Conservation (phyloP, 2,888 invertebrate species). For the Tanypteryx hageni region DNA sequence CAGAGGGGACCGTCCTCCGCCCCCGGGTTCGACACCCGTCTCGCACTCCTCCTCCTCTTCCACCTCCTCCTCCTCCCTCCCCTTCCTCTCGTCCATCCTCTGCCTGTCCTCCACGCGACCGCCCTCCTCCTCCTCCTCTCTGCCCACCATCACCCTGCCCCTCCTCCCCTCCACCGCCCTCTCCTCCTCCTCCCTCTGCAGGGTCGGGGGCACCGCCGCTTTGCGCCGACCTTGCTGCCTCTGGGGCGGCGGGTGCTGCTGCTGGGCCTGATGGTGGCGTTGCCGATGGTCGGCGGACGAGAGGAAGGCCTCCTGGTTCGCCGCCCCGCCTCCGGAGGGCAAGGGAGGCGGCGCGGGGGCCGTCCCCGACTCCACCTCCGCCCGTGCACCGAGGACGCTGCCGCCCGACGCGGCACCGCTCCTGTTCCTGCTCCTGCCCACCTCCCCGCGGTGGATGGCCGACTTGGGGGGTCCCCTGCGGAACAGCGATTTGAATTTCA, state of each 20-base stretch:
- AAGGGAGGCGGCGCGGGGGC: constrained; percentile 64
- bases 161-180: constrained; percentile 69
- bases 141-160: constrained; percentile 74
- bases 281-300: constrained; percentile 74
- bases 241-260: constrained; percentile 74
- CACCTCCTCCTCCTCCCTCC: constrained; percentile 66
- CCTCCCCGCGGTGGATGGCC: constrained; percentile 74
- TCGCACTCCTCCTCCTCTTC: constrained; percentile 70
- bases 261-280: constrained; percentile 73
- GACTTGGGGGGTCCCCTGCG: constrained; percentile 85
- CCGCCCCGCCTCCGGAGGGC: constrained; percentile 55
- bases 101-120: constrained; percentile 75
- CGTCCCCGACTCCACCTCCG: constrained; percentile 65
- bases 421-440: constrained; percentile 73
- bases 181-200: constrained; percentile 69
- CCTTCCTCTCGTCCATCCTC: constrained; percentile 81
- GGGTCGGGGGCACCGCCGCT: constrained; percentile 73
- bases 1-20: neutral
- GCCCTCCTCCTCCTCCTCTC: constrained; percentile 77
- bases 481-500: constrained; percentile 94
- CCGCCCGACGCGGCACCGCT: constrained; percentile 68
- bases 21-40: constrained; percentile 66
- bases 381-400: constrained; percentile 61
- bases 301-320: constrained; percentile 71
- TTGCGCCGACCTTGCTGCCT: constrained; percentile 69